Evolutionary conservation across 1,140 invertebrate genomes (phyloP).

Genomic region (Latrodectus geometricus): DNA sequence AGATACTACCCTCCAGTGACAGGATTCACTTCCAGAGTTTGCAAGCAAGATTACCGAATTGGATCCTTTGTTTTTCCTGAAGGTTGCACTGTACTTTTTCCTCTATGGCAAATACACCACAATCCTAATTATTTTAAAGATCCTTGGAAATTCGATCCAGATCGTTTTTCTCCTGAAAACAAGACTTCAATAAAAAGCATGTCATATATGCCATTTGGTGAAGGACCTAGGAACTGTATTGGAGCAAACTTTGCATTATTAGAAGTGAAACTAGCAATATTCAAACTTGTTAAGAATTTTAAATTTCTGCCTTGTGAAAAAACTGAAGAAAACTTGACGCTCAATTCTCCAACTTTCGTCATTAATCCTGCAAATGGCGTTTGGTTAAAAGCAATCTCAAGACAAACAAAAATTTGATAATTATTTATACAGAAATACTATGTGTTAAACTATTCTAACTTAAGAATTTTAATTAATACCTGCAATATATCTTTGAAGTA

Average conservation of each 20-base stretch:
- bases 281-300: constrained; percentile 66
- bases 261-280: constrained; percentile 76
- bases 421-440: no score
- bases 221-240: constrained; percentile 73
- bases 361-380: constrained; percentile 65
- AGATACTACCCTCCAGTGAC: constrained; percentile 69
- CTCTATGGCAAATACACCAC: constrained; percentile 70
- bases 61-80: constrained; percentile 67
- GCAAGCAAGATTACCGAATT: constrained; percentile 64
- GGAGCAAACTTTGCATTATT: constrained; percentile 77
- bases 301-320: constrained; percentile 65
- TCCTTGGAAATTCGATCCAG: constrained; percentile 71
- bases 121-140: constrained; percentile 70
- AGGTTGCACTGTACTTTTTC: constrained; percentile 68
- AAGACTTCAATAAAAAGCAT: constrained; percentile 65
- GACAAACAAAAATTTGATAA: background rate
- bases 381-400: constrained; percentile 60
- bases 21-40: constrained; percentile 65
- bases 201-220: constrained; percentile 72
- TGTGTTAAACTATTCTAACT: no score
- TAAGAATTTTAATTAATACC: no score
- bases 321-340: constrained; percentile 61
- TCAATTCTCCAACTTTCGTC: constrained; percentile 65
- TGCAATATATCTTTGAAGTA: no score
- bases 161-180: constrained; percentile 67